Conservation (phyloP, 1,140 invertebrate species). For the Drosophila athabasca region DNA sequence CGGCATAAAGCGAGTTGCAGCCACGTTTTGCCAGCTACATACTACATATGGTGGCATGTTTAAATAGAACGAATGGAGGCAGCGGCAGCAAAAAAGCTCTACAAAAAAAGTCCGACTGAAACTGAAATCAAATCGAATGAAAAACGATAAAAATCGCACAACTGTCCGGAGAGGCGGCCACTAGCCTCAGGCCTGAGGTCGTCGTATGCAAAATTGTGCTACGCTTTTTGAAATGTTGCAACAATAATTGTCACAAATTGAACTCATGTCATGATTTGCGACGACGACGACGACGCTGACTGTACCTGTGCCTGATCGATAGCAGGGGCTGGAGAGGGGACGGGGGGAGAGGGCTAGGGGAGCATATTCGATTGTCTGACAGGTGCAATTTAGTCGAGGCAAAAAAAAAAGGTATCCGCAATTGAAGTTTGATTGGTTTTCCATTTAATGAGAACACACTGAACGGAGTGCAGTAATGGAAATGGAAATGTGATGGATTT, state of each 20-base stretch:
- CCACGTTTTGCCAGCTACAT: constrained; percentile 10
- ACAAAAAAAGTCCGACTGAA: constrained; percentile 42
- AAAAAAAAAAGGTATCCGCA: constrained; percentile 13
- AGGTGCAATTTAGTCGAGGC: constrained; percentile 58
- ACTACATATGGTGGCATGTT: constrained; percentile 36
- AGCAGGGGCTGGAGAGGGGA: background rate
- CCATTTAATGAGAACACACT: constrained; percentile 22
- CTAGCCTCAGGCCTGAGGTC: constrained; percentile 33
- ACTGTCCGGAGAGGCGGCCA: constrained; percentile 39
- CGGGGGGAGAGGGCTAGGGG: background rate
- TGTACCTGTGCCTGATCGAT: constrained; percentile 19
- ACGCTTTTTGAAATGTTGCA: constrained; percentile 64
- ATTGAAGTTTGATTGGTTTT: constrained; percentile 34
- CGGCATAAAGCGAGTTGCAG: background rate
- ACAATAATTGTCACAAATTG: constrained; percentile 69
- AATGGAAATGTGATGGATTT: constrained; percentile 11
- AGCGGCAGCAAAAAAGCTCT: constrained; percentile 22
- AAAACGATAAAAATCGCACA: constrained; percentile 64
- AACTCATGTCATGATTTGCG: constrained; percentile 68
- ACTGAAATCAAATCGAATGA: constrained; percentile 53
- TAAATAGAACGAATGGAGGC: constrained; percentile 37
- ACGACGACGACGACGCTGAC: constrained; percentile 32
- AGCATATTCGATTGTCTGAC: constrained; percentile 53
- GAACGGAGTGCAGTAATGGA: background rate
- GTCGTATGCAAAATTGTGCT: constrained; percentile 57